Percentiles rank a stretch among this genome's conserved stretches.
These are phyloP conservation scores for Heterohyrax brucei DNA, from an alignment of 2,797 vertebrate genomes.

Conservation along the genomic window DNA sequence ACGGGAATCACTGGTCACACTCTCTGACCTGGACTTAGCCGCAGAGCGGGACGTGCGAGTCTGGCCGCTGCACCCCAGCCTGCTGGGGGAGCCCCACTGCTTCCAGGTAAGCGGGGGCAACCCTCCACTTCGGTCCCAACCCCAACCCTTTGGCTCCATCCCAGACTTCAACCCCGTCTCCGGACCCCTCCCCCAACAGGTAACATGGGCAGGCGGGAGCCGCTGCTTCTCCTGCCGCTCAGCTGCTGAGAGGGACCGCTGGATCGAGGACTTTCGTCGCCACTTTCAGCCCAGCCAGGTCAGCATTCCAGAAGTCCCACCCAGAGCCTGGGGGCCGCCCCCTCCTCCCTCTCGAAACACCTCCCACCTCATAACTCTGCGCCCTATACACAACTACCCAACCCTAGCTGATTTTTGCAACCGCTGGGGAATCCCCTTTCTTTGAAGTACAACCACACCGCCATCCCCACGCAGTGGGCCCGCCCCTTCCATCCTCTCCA, in stretches of 20 bases:
- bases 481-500: no score
- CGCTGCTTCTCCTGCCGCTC: slow-evolving; percentile 96
- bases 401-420: no score
- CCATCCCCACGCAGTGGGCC: background rate
- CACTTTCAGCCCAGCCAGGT: slow-evolving; percentile 96
- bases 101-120: slow-evolving; percentile 93
- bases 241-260: slow-evolving; percentile 95
- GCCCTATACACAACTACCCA: no score
- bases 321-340: background rate
- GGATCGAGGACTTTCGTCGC: slow-evolving; percentile 96
- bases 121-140: no score
- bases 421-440: no score
- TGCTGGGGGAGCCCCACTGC: slow-evolving; percentile 96
- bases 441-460: no score
- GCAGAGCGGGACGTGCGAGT: slow-evolving; percentile 93
- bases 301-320: background rate
- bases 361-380: no score
- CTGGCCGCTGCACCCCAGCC: slow-evolving; percentile 96
- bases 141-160: background rate
- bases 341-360: no score
- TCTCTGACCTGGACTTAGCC: slow-evolving; percentile 93
- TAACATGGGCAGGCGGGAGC: slow-evolving; percentile 94
- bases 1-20: slow-evolving; percentile 92
- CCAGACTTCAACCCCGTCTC: background rate
- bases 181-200: slow-evolving; percentile 86